A percentile compares a stretch with the other conserved stretches of the same genome.
Conservation (phyloP, 2,113 vertebrate genomes). For the Damaliscus lunatus region DNA sequence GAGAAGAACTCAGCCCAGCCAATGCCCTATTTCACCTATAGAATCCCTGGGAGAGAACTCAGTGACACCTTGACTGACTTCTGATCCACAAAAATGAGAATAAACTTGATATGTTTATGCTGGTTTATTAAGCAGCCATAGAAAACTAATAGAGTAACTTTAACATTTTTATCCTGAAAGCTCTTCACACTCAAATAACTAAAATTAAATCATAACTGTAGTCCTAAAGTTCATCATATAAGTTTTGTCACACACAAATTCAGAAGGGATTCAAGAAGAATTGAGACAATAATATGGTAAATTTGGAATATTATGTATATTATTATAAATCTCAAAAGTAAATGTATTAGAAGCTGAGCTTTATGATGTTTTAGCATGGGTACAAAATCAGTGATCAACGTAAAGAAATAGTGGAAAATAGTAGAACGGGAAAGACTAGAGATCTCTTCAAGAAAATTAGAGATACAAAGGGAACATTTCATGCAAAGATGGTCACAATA, state of each 20-base stretch:
- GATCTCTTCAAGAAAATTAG: background rate
- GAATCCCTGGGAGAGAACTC: background rate
- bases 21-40: background rate
- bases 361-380: too few species aligned
- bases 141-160: background rate
- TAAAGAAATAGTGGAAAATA: background rate
- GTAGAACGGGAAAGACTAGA: background rate
- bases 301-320: background rate
- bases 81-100: background rate
- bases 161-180: background rate
- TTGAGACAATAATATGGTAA: background rate
- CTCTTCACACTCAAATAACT: background rate
- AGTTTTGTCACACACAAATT: background rate
- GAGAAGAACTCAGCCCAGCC: background rate
- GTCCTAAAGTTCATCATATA: background rate
- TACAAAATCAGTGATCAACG: background rate
- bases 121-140: background rate
- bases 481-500: background rate
- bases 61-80: background rate
- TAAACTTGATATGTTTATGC: background rate
- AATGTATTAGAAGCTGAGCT: background rate
- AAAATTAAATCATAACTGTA: background rate
- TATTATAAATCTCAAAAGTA: background rate
- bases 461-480: background rate
- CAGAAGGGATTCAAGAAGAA: background rate